Conservation (phyloP, 2,888 invertebrate genomes). For the Athalia cordata region DNA sequence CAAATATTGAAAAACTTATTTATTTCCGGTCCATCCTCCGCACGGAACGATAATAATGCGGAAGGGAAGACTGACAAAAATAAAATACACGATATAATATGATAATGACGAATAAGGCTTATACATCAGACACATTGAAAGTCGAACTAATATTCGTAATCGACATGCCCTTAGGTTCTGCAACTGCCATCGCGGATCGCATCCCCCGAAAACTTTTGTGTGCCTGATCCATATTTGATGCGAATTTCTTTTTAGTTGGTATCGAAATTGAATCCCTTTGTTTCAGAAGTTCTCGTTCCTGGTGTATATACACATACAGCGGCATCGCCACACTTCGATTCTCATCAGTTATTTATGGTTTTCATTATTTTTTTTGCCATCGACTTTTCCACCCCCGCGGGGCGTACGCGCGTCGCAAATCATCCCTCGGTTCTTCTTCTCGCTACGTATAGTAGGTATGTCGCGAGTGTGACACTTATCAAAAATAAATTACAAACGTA, state of each 20-base stretch:
- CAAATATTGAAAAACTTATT: too few species aligned
- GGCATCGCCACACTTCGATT: conserved; percentile 55
- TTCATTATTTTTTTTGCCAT: conserved; percentile 59
- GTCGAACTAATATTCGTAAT: conserved; percentile 31
- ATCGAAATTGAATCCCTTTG: conserved; percentile 67
- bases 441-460: background rate
- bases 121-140: conserved; percentile 12
- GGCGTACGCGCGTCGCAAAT: conserved; percentile 50
- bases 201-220: conserved; percentile 33
- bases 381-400: conserved; percentile 40
- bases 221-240: conserved; percentile 64
- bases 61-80: background rate
- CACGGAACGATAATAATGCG: too few species aligned
- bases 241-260: conserved; percentile 61
- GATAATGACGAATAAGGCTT: conserved; percentile 1
- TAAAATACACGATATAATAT: conserved; percentile 12
- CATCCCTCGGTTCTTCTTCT: conserved; percentile 55
- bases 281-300: conserved; percentile 47
- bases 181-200: background rate
- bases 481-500: conserved; percentile 66
- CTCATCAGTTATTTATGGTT: conserved; percentile 72
- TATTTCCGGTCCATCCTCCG: too few species aligned
- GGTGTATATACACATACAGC: background rate
- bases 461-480: conserved; percentile 61
- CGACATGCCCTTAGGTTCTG: background rate